Evolutionary conservation across 2,888 invertebrate species (phyloP), one percentile per base, ranked within the genome.

Genomic region (Euplagia quadripunctaria): DNA sequence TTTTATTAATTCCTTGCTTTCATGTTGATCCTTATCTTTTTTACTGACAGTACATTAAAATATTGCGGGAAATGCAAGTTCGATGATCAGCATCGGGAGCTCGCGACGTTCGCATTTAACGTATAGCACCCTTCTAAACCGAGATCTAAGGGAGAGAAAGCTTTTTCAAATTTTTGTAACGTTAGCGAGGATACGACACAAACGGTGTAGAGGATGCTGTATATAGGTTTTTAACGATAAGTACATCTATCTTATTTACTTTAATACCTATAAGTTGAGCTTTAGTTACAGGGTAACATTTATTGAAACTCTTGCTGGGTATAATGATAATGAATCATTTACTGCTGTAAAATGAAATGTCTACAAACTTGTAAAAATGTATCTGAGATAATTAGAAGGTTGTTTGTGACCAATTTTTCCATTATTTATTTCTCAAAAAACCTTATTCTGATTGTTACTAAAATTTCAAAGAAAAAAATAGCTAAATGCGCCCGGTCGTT

Each of bases 61-160:
- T 76, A 86, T 82, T 92, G 92, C 90, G 93, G 92, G 92, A 93
- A 93, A 93, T 94, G 94, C 94, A 93, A 82, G 89, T 87, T 81
- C 81, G 86, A 89, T 87, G 85, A 89, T 88, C 85, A 81, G 82
- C 84, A 87, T 88, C 80, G 86, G 85, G 86, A 90, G 89, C 90
- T 86, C 82, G 83, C 81, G 84, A 87, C 88, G 91, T 93, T 92
- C 87, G 86, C 87, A 90, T 89, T 87, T 89, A 83, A 77, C 86
- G 81, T 84, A 82, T 85, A 81, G 79, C 86, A 82, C 82, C 73
- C 84, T 83, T 82, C 77, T 79, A 70, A 68, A 80, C 79, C 81
- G 84, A 80, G 83, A 84, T 83, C 77, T 61, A 41, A 51, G 86
- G 87, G 88, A 83, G 85, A n/a, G 86, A 89, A 90, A 90, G 91